Conservation (phyloP, 2,113 vertebrate species). For the Oreocharis arfaki region DNA sequence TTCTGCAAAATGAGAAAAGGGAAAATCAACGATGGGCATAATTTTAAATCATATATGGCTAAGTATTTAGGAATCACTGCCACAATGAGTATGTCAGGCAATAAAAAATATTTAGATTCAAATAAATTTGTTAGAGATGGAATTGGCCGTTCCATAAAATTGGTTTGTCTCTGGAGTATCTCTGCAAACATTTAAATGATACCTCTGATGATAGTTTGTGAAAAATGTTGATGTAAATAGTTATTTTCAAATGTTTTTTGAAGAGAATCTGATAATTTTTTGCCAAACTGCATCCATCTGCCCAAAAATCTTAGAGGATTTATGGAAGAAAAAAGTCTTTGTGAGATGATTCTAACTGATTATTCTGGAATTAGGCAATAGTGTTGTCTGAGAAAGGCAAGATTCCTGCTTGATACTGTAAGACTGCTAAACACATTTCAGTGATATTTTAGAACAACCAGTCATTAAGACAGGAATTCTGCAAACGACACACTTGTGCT, state of each 20-base stretch:
- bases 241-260: conserved; percentile 11
- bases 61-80: conserved; percentile 35
- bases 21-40: conserved; percentile 34
- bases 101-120: conserved; percentile 56
- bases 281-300: neutral
- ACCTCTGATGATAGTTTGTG: conserved; percentile 1
- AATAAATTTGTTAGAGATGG: conserved; percentile 14
- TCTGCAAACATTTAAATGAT: conserved; percentile 34
- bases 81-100: neutral
- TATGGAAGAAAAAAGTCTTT: neutral
- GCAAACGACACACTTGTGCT: neutral
- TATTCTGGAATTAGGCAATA: neutral
- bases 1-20: neutral
- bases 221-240: neutral
- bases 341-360: neutral
- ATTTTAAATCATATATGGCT: conserved; percentile 52
- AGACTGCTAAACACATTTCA: neutral
- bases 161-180: neutral
- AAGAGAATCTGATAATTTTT: neutral
- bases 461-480: neutral
- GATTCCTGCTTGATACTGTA: neutral
- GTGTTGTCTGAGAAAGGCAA: neutral
- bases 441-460: neutral
- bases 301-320: neutral
- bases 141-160: conserved; percentile 30